These are phyloP conservation scores for Syrmaticus mikado DNA, from an alignment of 2,113 vertebrate species.

Conservation along the genomic window DNA sequence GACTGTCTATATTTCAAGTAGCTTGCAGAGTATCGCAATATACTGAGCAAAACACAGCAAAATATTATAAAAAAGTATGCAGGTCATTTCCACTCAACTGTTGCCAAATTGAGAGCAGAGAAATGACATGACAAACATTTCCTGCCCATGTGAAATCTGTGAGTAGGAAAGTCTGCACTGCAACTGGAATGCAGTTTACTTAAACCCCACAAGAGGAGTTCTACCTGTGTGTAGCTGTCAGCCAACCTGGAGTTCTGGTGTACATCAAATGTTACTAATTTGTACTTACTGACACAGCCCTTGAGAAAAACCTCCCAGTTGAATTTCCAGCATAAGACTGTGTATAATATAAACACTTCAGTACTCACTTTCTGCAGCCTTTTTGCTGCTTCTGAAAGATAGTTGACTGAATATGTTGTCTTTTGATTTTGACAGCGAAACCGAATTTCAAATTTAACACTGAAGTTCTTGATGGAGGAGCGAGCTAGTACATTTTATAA, in stretches of 20 bases:
- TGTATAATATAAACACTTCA: background rate
- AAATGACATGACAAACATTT: background rate
- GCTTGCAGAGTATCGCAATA: constrained; percentile 19
- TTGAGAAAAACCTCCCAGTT: background rate
- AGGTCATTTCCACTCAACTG: background rate
- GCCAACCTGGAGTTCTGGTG: background rate
- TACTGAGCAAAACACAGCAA: constrained; percentile 14
- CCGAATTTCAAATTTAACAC: background rate
- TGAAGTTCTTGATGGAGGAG: background rate
- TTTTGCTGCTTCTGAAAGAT: background rate
- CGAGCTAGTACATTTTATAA: background rate
- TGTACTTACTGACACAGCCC: background rate
- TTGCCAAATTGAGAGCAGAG: background rate
- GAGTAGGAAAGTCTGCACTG: background rate
- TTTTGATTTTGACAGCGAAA: background rate
- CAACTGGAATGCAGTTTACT: background rate
- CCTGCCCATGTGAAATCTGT: background rate
- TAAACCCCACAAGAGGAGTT: background rate
- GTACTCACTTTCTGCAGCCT: background rate
- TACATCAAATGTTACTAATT: background rate
- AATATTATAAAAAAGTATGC: background rate
- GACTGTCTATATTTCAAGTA: constrained; percentile 20
- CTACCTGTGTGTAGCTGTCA: background rate
- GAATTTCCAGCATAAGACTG: background rate
- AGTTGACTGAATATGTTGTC: background rate